Evolutionary conservation across 2,113 vertebrate species (phyloP).

Genomic region (Hipposideros armiger): DNA sequence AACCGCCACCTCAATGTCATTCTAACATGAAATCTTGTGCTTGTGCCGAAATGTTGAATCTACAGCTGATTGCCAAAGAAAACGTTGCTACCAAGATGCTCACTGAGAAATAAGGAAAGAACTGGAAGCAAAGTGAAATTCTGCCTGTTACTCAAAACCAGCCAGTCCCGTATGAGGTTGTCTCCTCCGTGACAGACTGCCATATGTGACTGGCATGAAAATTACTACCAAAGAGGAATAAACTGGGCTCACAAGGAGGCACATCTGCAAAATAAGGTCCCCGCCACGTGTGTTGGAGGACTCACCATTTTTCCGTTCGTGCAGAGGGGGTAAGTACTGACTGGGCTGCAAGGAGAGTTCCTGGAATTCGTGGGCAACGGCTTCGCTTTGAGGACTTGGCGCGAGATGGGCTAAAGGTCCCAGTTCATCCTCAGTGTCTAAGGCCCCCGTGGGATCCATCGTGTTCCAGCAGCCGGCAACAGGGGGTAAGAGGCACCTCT

Average conservation of each 20-base stretch:
- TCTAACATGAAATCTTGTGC: neutral
- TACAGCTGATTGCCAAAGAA: slow-evolving; percentile 38
- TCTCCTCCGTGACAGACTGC: neutral
- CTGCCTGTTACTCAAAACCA: neutral
- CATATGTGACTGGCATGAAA: neutral
- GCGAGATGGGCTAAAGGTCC: slow-evolving; percentile 89
- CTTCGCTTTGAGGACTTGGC: slow-evolving; percentile 97
- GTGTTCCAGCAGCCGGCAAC: slow-evolving; percentile 73
- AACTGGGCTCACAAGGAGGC: neutral
- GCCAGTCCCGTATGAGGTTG: neutral
- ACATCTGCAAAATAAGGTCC: neutral
- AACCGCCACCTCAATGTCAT: neutral
- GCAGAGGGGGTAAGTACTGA: slow-evolving; percentile 94
- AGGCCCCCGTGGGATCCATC: slow-evolving; percentile 91
- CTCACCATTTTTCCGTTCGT: slow-evolving; percentile 97
- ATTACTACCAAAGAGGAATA: neutral
- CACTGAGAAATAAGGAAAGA: neutral
- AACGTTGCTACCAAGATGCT: neutral
- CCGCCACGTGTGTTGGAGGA: neutral
- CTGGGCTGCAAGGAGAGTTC: slow-evolving; percentile 95
- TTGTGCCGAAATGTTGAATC: neutral
- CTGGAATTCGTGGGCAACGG: slow-evolving; percentile 95
- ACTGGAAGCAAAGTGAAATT: neutral
- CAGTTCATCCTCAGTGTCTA: slow-evolving; percentile 89
- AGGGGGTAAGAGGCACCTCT: slow-evolving; percentile 64